phyloP scores from a whole-genome alignment of 23 tunicate genomes.

The Halocynthia aurantium region DNA sequence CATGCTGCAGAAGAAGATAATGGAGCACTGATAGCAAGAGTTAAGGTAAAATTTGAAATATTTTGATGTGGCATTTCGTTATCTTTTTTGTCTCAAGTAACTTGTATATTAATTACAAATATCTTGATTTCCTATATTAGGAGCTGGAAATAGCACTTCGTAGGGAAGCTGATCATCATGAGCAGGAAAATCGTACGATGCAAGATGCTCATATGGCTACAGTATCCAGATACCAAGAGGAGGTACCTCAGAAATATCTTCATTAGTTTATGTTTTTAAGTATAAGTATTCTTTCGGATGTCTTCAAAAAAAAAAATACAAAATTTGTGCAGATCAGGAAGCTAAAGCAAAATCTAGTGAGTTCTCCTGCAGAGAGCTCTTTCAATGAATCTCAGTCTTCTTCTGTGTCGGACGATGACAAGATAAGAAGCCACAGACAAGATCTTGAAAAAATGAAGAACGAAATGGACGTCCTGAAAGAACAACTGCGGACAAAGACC shows the following conservation, averaged over 20 bases:
- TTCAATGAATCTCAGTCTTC: not conserved
- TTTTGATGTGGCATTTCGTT: not conserved
- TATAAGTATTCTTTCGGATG: too few species aligned
- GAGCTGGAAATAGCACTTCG: constrained; percentile 36
- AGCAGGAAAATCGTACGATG: constrained; percentile 35
- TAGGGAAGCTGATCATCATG: constrained; percentile 36
- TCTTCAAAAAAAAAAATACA: too few species aligned
- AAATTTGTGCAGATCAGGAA: not conserved
- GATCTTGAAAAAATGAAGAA: constrained; percentile 7
- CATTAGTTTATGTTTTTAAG: not conserved
- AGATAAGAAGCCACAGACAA: constrained; percentile 1
- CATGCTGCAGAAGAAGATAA: not conserved
- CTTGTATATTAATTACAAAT: not conserved
- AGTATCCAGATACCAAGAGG: constrained; percentile 33
- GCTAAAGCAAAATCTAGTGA: not conserved
- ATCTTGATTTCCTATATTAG: constrained; percentile 4
- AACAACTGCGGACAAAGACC: constrained; percentile 44
- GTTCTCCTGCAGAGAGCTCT: not conserved
- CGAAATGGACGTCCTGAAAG: constrained; percentile 36
- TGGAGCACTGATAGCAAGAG: not conserved
- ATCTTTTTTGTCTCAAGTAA: not conserved
- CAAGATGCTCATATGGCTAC: constrained; percentile 40
- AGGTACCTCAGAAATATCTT: constrained; percentile 15
- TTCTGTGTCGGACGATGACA: not conserved
- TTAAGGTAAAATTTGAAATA: not conserved